A percentile compares a stretch with the other conserved stretches of the same genome.
Evolutionary conservation across 23 tunicate species (phyloP).

Genomic region (Oikopleura vanhoeffeni): DNA sequence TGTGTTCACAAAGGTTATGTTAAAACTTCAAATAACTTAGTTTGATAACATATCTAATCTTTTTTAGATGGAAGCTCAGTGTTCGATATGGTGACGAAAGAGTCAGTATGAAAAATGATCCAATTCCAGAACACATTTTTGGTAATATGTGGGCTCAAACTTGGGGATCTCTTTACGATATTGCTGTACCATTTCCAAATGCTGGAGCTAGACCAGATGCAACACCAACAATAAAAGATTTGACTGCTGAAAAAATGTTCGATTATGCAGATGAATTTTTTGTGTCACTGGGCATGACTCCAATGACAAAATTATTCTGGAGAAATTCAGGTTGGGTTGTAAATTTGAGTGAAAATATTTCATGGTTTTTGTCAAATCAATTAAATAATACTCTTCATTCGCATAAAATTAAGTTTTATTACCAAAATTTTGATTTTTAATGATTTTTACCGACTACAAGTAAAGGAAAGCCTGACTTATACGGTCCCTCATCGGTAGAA

Average conservation of each 20-base stretch:
- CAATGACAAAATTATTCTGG: conserved; percentile 69
- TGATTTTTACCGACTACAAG: no score
- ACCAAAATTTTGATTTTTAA: no score
- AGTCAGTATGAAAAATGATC: background rate
- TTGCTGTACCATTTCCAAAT: conserved; percentile 45
- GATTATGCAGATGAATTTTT: conserved; percentile 4
- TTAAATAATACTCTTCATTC: no score
- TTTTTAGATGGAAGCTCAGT: background rate
- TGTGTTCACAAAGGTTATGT: no score
- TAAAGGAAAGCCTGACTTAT: no score
- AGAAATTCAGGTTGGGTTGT: no score
- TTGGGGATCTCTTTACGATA: conserved; percentile 52
- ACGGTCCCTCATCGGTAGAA: no score
- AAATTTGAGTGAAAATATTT: no score
- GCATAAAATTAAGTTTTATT: no score
- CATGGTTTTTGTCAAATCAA: no score
- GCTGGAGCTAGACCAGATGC: conserved; percentile 78
- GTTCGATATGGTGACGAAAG: background rate
- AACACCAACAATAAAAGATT: conserved; percentile 21
- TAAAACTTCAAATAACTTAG: no score
- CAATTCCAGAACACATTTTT: conserved; percentile 3
- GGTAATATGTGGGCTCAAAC: conserved; percentile 99
- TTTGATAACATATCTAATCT: no score
- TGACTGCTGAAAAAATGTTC: background rate
- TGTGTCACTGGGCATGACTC: conserved; percentile 41